Evolutionary conservation across 2,797 vertebrate genomes (phyloP), one percentile per base, ranked within the genome.

Genomic region (Chelon auratus): DNA sequence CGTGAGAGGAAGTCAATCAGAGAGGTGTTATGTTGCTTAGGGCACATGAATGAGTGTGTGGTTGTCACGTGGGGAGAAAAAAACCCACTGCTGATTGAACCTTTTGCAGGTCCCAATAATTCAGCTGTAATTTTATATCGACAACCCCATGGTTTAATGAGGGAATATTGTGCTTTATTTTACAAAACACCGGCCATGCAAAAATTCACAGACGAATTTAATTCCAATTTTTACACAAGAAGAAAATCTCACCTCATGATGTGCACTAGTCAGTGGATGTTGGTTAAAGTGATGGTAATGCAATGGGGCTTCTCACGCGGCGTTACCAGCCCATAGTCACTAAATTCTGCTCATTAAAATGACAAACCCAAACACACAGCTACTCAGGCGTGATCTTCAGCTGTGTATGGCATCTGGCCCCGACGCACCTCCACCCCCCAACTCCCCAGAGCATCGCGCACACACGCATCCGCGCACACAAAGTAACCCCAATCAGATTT

Each of bases 311-410:
- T 91, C 91, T 92, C 92, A 91, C 85, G 89, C 91, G 84, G 93
- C 81, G 90, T 91, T 91, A 92, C 87, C 92, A 89, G 92, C 90
- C 91, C 86, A 89, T 83, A 94, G 93, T 94, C 93, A 93, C 94
- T 95, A 94, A 95, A 95, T 94, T 94, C 92, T 94, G 91, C 93
- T 94, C 93, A 95, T 95, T 95, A 95, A 94, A 94, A 92, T 93
- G 94, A 94, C 93, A 95, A 94, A 94, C 91, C 92, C 94, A 95
- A 94, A 94, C 93, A 95, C 92, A 90, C 86, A 92, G 87, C 88
- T 92, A 94, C 89, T 93, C 87, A 92, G 91, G 89, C 93, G 90
- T 93, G 90, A 93, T 93, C 93, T 94, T 94, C 95, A 94, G 94
- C 94, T 94, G 94, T 94, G 93, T 94, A 91, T 92, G 91, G 92